Evolutionary conservation across 2,888 invertebrate species (phyloP).

Genomic region (Plebejus melissa): DNA sequence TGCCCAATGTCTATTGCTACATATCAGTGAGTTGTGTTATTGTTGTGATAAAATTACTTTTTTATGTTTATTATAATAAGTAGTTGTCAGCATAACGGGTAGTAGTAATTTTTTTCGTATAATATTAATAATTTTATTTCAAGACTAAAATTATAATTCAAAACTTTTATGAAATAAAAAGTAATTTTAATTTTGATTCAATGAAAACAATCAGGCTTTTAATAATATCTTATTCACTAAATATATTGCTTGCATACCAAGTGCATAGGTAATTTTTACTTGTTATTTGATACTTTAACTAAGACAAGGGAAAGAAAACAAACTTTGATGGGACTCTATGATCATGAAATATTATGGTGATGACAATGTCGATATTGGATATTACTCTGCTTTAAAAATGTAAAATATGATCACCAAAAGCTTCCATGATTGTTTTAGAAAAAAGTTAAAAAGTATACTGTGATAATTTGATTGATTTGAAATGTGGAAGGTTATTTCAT

Average conservation of each 20-base stretch:
- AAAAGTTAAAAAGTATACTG: constrained; percentile 8
- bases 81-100: background rate
- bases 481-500: background rate
- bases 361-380: background rate
- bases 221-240: background rate
- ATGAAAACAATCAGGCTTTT: background rate
- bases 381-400: background rate
- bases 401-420: background rate
- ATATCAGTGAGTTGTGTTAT: constrained; percentile 7
- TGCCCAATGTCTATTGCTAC: background rate
- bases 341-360: background rate
- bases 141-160: background rate
- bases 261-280: background rate
- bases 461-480: constrained; percentile 19
- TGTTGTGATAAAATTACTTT: constrained; percentile 2
- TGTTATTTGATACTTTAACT: background rate
- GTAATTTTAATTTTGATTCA: background rate
- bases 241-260: background rate
- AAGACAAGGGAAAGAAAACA: background rate
- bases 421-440: background rate
- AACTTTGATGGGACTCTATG: background rate
- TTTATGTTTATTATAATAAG: background rate
- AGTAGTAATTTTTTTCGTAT: background rate
- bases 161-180: background rate
- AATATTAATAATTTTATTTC: background rate